These are phyloP conservation scores for Bimastos eiseni DNA, from an alignment of 2,888 invertebrate genomes.

Conservation along the genomic window DNA sequence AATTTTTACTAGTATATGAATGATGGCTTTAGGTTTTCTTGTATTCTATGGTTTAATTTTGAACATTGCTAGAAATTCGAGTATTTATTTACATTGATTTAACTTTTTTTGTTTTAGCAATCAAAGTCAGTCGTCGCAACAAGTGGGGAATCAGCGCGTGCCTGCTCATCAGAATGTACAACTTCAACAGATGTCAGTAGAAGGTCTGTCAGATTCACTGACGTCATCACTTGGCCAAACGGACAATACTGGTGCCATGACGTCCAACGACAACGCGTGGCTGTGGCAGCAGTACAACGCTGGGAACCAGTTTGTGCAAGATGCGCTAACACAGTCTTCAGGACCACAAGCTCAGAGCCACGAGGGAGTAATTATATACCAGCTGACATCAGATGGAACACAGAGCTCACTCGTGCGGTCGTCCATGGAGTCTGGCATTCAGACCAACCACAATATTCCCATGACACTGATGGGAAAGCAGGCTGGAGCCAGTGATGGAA, in stretches of 20 bases:
- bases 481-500: neutral
- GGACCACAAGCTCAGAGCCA: conserved; percentile 5
- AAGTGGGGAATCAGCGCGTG: neutral
- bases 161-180: conserved; percentile 13
- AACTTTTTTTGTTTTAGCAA: neutral
- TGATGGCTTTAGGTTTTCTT: too few species aligned
- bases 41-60: too few species aligned
- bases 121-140: conserved; percentile 7
- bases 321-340: conserved; percentile 7
- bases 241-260: neutral
- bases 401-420: conserved; percentile 14
- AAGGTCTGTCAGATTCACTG: conserved; percentile 8
- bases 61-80: neutral
- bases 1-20: too few species aligned
- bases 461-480: neutral
- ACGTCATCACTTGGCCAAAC: neutral
- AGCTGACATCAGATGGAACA: conserved; percentile 19
- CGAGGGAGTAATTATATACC: conserved; percentile 14
- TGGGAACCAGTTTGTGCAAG: conserved; percentile 24
- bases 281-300: conserved; percentile 24
- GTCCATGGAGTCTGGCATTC: neutral
- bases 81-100: neutral
- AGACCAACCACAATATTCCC: conserved; percentile 13
- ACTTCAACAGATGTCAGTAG: conserved; percentile 6
- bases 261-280: neutral